Evolutionary conservation across 2,113 vertebrate species (phyloP).

Genomic region (Conger conger): DNA sequence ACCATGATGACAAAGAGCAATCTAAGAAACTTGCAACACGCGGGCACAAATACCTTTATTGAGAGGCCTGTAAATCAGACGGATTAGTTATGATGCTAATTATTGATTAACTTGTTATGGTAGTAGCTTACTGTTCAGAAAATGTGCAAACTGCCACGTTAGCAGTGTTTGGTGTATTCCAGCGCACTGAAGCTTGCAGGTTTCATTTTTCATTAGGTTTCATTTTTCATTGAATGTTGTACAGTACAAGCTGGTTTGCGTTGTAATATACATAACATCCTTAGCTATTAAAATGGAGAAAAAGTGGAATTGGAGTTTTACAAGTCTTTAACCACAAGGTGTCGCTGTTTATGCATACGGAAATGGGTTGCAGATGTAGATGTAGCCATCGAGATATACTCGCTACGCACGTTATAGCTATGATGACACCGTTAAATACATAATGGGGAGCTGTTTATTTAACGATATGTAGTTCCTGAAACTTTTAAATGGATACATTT

Average conservation of each 20-base stretch:
- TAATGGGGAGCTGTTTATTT: neutral
- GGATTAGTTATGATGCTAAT: neutral
- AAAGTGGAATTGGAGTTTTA: neutral
- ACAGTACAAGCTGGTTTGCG: neutral
- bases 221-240: neutral
- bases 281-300: no score
- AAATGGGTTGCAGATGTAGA: neutral
- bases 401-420: no score
- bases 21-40: neutral
- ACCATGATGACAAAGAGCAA: neutral
- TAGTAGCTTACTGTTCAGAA: neutral
- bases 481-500: no score
- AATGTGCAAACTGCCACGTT: neutral
- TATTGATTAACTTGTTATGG: neutral
- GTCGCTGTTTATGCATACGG: slow-evolving; percentile 3
- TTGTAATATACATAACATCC: neutral
- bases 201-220: neutral
- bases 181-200: no score
- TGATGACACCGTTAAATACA: neutral
- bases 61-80: neutral
- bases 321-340: neutral
- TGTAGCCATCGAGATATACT: neutral
- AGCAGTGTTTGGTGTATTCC: no score
- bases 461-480: neutral
- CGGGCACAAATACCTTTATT: neutral